These are phyloP conservation scores for Eristalinus aeneus DNA, from an alignment of 2,888 invertebrate species.

Conservation along the genomic window DNA sequence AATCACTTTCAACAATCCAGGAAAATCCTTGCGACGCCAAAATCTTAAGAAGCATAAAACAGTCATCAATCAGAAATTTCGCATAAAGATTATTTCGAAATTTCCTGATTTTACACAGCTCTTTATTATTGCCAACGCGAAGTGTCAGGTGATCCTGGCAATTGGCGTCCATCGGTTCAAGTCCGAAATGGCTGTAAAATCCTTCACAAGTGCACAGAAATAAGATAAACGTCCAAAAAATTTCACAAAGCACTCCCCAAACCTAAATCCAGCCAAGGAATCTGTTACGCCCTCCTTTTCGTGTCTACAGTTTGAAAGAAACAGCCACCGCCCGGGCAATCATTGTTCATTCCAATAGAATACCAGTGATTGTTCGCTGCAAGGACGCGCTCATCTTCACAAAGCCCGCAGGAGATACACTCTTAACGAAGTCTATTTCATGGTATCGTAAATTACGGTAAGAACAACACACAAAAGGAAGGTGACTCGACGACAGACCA, in stretches of 20 bases:
- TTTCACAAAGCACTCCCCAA: neutral
- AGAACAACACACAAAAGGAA: slow-evolving; percentile 46
- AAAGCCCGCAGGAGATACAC: slow-evolving; percentile 8
- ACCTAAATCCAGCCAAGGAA: neutral
- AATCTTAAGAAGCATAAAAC: neutral
- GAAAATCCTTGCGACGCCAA: no score
- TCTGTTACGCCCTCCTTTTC: neutral
- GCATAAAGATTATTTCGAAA: neutral
- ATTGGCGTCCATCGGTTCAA: neutral
- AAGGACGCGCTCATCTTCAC: slow-evolving; percentile 2
- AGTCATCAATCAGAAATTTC: neutral
- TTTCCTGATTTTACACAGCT: neutral
- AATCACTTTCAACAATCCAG: no score
- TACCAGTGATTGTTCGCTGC: slow-evolving; percentile 6
- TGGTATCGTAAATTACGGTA: slow-evolving; percentile 55
- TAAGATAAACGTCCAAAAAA: neutral
- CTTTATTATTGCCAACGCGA: neutral
- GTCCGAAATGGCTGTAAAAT: neutral
- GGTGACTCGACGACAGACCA: slow-evolving; percentile 38
- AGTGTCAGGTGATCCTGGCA: neutral
- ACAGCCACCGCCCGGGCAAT: neutral
- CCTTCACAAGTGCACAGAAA: neutral
- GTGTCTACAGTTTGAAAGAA: neutral
- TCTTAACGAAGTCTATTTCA: slow-evolving; percentile 46
- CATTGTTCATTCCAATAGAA: neutral